phyloP scores from a whole-genome alignment of 2,888 invertebrate genomes.

The Mantis religiosa region DNA sequence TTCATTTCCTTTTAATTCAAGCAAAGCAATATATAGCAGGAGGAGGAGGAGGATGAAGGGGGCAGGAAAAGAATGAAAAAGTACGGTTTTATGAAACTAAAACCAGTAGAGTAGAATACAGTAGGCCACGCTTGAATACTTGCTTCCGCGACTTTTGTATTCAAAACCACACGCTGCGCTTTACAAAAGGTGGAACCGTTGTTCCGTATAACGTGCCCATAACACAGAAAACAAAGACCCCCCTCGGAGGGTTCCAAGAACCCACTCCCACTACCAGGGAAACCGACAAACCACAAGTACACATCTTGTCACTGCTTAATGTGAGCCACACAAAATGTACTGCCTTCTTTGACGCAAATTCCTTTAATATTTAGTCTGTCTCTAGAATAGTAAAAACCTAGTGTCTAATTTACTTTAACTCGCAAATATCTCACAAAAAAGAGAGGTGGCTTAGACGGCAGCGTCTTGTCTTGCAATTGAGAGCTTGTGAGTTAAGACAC shows the following conservation, averaged over 20 bases:
- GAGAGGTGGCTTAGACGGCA: too few species aligned
- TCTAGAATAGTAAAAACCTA: too few species aligned
- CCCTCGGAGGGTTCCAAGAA: not conserved
- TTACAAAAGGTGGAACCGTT: constrained; percentile 20
- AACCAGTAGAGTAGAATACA: not conserved
- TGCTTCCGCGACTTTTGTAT: constrained; percentile 18
- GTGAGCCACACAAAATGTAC: not conserved
- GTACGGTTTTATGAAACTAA: constrained; percentile 16
- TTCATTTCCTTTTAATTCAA: constrained; percentile 19
- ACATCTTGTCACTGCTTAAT: not conserved
- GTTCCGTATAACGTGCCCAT: not conserved
- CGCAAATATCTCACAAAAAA: too few species aligned
- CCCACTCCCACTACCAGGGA: not conserved
- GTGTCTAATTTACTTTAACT: too few species aligned
- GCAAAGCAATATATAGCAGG: constrained; percentile 3
- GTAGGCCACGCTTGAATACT: constrained; percentile 15
- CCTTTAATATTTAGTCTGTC: too few species aligned
- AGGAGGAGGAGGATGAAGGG: not conserved
- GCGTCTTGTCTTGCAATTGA: too few species aligned
- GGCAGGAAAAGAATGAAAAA: not conserved
- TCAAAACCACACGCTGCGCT: constrained; percentile 17
- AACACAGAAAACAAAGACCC: constrained; percentile 5
- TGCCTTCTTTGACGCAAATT: not conserved
- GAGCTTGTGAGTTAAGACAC: too few species aligned
- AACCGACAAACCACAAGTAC: not conserved